phyloP scores from a whole-genome alignment of 2,797 vertebrate genomes.

The Melanotaenia nigrans region DNA sequence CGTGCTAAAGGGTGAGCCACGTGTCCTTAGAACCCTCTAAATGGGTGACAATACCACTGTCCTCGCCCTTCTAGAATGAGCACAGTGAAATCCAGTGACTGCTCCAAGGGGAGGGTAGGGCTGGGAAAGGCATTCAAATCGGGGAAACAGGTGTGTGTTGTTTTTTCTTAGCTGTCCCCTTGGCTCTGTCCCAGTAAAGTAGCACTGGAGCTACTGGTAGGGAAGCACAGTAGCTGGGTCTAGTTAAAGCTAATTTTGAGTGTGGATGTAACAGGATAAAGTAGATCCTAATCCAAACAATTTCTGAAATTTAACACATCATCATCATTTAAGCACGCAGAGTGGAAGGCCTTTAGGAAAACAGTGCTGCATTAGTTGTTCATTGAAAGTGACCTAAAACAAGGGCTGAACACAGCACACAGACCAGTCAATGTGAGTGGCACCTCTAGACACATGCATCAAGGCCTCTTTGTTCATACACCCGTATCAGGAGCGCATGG shows the following conservation, averaged over 20 bases:
- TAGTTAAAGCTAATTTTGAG: constrained; percentile 12
- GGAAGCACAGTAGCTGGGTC: constrained; percentile 8
- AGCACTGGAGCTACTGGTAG: constrained; percentile 27
- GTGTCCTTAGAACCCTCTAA: constrained; percentile 73
- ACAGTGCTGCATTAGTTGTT: constrained; percentile 41
- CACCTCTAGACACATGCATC: constrained; percentile 78
- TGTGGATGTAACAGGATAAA: constrained; percentile 13
- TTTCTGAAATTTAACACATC: constrained; percentile 11
- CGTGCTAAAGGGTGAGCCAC: constrained; percentile 73
- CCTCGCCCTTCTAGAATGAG: constrained; percentile 69
- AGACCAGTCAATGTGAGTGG: constrained; percentile 57
- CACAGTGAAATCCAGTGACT: constrained; percentile 48
- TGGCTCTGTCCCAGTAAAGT: constrained; percentile 42
- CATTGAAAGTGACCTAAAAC: constrained; percentile 53
- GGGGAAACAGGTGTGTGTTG: constrained; percentile 75
- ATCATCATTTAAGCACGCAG: not conserved
- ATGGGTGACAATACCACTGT: constrained; percentile 80
- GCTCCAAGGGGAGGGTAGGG: constrained; percentile 43
- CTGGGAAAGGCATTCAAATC: constrained; percentile 41
- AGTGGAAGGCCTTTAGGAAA: constrained; percentile 24
- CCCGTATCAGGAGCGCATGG: constrained; percentile 54
- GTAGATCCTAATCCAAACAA: not conserved
- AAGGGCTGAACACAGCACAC: constrained; percentile 54
- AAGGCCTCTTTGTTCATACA: constrained; percentile 67
- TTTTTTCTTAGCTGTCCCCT: constrained; percentile 55